Base-by-base conservation (phyloP, 2,888 invertebrate species). In the Epinotia demarniana region DNA sequence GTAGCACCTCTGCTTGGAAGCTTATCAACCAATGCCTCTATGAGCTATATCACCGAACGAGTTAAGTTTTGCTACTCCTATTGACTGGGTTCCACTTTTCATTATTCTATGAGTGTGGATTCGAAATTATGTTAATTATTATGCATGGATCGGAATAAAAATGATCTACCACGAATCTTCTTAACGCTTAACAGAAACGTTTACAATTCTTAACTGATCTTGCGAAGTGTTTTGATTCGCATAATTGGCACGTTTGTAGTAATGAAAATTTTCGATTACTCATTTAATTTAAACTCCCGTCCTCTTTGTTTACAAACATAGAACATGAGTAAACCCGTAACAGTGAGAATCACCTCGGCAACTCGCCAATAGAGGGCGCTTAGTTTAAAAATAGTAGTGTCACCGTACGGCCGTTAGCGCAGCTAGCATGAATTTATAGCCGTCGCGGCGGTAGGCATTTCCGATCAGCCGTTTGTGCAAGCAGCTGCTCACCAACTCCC, bases 351-450 rank as follows among this genome's bases (percentile, higher is more conserved):
- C 84, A 84, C 83, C 91, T 92, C 91, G 93, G 93, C 93, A 92
- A 82, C 87, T 88, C 88, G 93, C 93, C 93, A 93, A 90, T 85
- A 93, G 92, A 92, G 92, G 92, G 92, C 92, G 92, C 91, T 91
- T 85, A 81, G 64, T 82, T 83, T 88, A 72, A 81, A 90, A 92
- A 92, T 92, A 93, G 89, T 91, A 83, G 78, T 91, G 91, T 91
- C 91, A 87, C 86, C 84, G 86, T 80, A 84, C 84, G 81, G 76
- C 79, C 82, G 83, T 82, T 78, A 78, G 67, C 72, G 78, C 73
- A 78, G 75, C 79, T 79, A 80, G 80, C 79, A 77, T 84, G 81
- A 78, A 72, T 75, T 79, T 80, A 79, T 79, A 23, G 78, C 74
- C 58, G 69, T 75, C 80, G 78, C 79, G 80, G 88, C 85, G 88